Evolutionary conservation across 2,797 vertebrate species (phyloP), one percentile per base, ranked within the genome.

Genomic region (Ctenosaura bakeri): DNA sequence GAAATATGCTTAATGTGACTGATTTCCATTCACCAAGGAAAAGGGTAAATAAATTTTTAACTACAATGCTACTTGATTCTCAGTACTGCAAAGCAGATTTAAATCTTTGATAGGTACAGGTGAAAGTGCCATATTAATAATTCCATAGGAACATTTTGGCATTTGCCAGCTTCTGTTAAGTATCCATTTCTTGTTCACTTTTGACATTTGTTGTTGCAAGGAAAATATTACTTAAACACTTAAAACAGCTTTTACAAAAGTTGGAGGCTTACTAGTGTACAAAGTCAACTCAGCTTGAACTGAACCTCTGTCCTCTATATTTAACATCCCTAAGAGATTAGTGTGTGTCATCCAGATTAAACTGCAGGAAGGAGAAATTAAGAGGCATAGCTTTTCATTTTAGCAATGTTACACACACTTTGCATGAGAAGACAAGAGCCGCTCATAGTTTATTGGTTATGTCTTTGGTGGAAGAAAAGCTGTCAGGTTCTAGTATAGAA

Each of bases 11-110:
- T 91, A 98, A 98, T 92, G 91, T 90, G 91, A 95, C 97, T 83
- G 94, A 95, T 92, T 97, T 97, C 86, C 98, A 97, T 52, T 88
- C 97, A 24, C 99, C 98, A 97, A 98, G 96, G 95, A 98, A 98
- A 97, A 97, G 97, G 97, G 99, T 99, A 98, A 97, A 97, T 66
- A 69, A 88, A 35, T 46, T 91, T 24, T 56, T 24, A 59, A 85
- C 32, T 76, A 35, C 1, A 1, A 2, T 50, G 26, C 12, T 38
- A 62, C 3, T 79, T 88, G 14, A 10, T 81, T 80, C 20, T 74
- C 14, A 62, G 62, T 38, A 66, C 20, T 54, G 14, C 38, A 69
- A 24, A 83, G 26, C 59, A 81, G 18, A 73, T 86, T 74, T 76
- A 86, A 14, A 32, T 76, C 12, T 82, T 85, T 74, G 77, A 32